Base-by-base conservation (phyloP, 2,888 invertebrate genomes). In the Eupithecia inturbata region DNA sequence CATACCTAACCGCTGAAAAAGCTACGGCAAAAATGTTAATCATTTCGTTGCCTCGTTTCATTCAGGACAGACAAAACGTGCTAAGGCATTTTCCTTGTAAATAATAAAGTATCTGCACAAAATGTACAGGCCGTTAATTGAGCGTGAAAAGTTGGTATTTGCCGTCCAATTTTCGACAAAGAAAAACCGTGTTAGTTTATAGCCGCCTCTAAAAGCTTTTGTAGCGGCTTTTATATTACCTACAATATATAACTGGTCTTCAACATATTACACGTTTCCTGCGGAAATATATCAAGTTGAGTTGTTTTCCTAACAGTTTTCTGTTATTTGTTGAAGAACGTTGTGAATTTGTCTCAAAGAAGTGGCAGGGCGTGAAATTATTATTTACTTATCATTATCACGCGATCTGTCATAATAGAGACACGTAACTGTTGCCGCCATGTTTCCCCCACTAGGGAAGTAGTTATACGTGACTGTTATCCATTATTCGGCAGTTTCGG, bases 161-260 rank as follows among this genome's bases (percentile, higher is more conserved):
- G 72, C 77, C 75, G 69, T 77, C 77, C 74, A 77, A 78, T 82
- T 81, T 80, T 75, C 68, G 71, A 79, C 78, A 79, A 81, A 80
- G 80, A 83, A 82, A 82, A 83, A 79, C 75, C 82, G 80, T 81
- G 82, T 82, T 84, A 82, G 82, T 85, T 83, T 85, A 85, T 85
- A 81, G 82, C 82, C 73, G 78, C 73, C 83, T 83, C 84, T 85
- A 83, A 87, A 87, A 86, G 88, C 87, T 87, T 87, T 85, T 83
- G 78, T 82, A 83, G 83, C 84, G 83, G 84, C 84, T 84, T 83
- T 85, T 84, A 84, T 82, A 84, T 88, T 87, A 84, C 85, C 84
- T 82, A 84, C 86, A 81, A 89, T 88, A 88, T 88, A 88, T 88
- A 88, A 87, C 88, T 86, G 85, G 87, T 84, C 88, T 88, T 84